Percentiles rank a stretch among this genome's conserved stretches.
Conservation (phyloP, 2,797 vertebrate genomes). For the Serranus cabrilla region DNA sequence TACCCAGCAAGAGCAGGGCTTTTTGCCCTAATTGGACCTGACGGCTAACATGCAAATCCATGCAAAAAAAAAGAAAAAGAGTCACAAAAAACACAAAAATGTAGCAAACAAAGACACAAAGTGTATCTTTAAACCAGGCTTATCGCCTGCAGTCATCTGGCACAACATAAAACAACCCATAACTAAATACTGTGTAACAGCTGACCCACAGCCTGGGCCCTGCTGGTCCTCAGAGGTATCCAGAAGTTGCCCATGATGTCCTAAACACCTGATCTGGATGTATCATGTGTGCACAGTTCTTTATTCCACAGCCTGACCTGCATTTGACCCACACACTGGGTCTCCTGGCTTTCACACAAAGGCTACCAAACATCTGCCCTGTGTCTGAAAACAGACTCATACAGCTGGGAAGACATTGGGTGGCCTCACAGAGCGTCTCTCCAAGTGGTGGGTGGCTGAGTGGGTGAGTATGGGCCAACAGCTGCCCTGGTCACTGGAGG, state of each 20-base stretch:
- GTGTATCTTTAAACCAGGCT: slow-evolving; percentile 39
- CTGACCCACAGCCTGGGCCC: slow-evolving; percentile 66
- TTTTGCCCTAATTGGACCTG: slow-evolving; percentile 65
- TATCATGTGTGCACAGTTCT: slow-evolving; percentile 58
- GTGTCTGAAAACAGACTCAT: slow-evolving; percentile 52
- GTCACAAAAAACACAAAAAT: slow-evolving; percentile 36
- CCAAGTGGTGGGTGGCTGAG: slow-evolving; percentile 61
- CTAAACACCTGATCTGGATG: slow-evolving; percentile 68
- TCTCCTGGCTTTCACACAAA: slow-evolving; percentile 63
- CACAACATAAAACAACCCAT: slow-evolving; percentile 52
- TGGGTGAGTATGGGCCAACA: slow-evolving; percentile 70
- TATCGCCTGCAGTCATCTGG: slow-evolving; percentile 43
- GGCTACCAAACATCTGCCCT: slow-evolving; percentile 72
- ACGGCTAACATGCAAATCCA: slow-evolving; percentile 67
- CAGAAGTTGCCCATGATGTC: slow-evolving; percentile 51
- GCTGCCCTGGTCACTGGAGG: slow-evolving; percentile 65
- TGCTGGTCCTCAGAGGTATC: slow-evolving; percentile 58
- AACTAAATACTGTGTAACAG: slow-evolving; percentile 57
- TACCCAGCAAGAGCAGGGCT: slow-evolving; percentile 46
- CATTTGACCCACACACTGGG: slow-evolving; percentile 58
- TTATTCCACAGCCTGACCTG: slow-evolving; percentile 55
- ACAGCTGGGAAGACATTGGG: slow-evolving; percentile 52
- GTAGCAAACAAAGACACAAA: slow-evolving; percentile 53
- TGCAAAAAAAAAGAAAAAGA: slow-evolving; percentile 27
- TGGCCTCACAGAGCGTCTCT: slow-evolving; percentile 57